Base-by-base conservation (phyloP, 2,797 vertebrate genomes). In the Ctenosaura bakeri region DNA sequence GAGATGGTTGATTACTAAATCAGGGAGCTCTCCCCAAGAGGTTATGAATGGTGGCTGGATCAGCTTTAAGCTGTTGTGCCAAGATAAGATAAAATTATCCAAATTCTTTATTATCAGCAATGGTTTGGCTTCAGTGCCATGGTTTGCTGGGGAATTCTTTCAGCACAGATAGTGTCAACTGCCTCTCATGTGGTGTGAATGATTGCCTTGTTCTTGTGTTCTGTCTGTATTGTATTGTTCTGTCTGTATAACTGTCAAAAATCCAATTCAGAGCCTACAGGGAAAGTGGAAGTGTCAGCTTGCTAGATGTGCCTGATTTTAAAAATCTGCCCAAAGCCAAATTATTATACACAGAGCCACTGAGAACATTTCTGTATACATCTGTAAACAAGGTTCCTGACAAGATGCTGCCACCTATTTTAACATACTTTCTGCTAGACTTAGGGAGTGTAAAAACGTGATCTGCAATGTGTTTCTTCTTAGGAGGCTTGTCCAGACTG, bases 11-110 rank as follows among this genome's bases (percentile, higher is more conserved):
- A 89, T 81, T 91, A 91, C 94, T 88, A 87, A 14, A 93, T 90
- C 92, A 6, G 38, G 64, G 54, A 74, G 89, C 29, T 86, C 62
- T 93, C 46, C 42, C 56, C 59, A 80, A 84, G 52, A 86, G 86
- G 86, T 83, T 91, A 0, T 0, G 0, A 69, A 77, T 79, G 74
- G 81, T 79, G 91, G 12, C 59, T 87, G 42, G 82, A 32, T 89
- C 56, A 80, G 80, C 1, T 24, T 92, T 87, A 85, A 18, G 26
- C 90, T 85, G 62, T 90, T 86, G 46, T 84, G 89, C 94, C 86
- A 89, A 90, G 91, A 90, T 93, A 64, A 93, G 93, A 92, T 94
- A 93, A 94, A 96, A 90, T 88, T 91, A 88, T 88, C 88, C 56
- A n/a, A 83, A 91, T 91, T 92, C 90, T 93, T 95, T 87, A 82